Conservation (phyloP, 1,140 invertebrate genomes). For the Drosophila nigrodunni region DNA sequence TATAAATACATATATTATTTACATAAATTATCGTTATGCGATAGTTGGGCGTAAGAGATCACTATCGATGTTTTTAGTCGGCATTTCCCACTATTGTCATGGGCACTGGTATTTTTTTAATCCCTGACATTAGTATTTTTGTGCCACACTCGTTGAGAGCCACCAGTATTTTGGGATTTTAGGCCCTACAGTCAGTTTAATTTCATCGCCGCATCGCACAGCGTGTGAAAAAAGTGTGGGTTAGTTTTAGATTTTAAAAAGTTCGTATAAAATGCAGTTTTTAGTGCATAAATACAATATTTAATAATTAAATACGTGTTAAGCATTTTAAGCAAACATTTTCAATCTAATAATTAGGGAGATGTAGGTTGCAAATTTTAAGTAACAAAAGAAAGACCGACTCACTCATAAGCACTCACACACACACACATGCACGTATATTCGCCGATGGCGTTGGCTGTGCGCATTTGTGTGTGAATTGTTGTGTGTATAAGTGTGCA, state of each 20-base stretch:
- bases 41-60: too few relatives aligned
- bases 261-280: constrained; percentile 24
- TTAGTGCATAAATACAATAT: constrained; percentile 12
- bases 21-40: too few relatives aligned
- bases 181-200: constrained; percentile 37
- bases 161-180: neutral
- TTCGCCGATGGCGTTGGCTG: constrained; percentile 66
- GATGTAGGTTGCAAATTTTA: constrained; percentile 20
- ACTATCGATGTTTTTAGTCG: too few relatives aligned
- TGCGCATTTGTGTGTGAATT: constrained; percentile 27
- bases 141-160: too few relatives aligned
- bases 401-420: constrained; percentile 42
- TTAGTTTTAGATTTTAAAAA: constrained; percentile 37
- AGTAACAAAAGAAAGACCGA: constrained; percentile 38
- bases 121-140: too few relatives aligned
- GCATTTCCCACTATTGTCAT: too few relatives aligned
- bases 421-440: constrained; percentile 15
- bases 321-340: constrained; percentile 1
- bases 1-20: too few relatives aligned
- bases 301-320: constrained; percentile 9
- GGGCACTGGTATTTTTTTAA: too few relatives aligned
- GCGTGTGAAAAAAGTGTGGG: constrained; percentile 67
- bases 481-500: constrained; percentile 65
- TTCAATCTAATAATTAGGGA: neutral
- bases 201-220: constrained; percentile 57